Evolutionary conservation across 1,140 invertebrate genomes (phyloP), one percentile per base, ranked within the genome.

Genomic region (Aethina tumida): DNA sequence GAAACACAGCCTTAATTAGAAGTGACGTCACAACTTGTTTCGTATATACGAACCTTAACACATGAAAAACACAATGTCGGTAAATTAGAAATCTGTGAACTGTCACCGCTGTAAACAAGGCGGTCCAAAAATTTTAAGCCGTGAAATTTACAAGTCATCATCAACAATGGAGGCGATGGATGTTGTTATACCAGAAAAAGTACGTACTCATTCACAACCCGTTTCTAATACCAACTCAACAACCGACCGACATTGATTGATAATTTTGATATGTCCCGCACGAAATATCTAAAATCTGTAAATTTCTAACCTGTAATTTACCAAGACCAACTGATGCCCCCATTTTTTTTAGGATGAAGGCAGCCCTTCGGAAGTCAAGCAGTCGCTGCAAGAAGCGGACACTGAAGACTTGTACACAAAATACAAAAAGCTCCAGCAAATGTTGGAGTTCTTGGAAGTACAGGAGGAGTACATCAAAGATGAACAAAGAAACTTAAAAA

Each of bases 401-500:
- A 70, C 83, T 14, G 87, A 92, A 66, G 90, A 94, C 74, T 68
- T 94, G 19, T 97, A 94, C 59, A 92, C 88, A 10, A 92, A 89
- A 65, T 95, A 88, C 54, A 95, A 94, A 87, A 96, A 96, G 79
- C 67, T 93, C 1, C 83, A 91, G 63, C 70, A 81, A 45, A 84
- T 91, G 65, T 60, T 94, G n/a, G 86, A 93, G 62, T 92, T 92
- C 65, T 63, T 93, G 2, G 79, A 88, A 59, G 89, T 94, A 13
- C 89, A 93, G 68, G 89, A 94, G 66, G 87, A 91, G 49, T 93
- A 93, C 55, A 89, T 94, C 29, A 94, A 94, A 66, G 85, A 92
- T 73, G 89, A 94, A 58, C 88, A 90, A 55, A 74, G 87, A 29
- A 94, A 93, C 64, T 65, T 94, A 35, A 92, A 94, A 59, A 93